Conservation (phyloP, 2,797 vertebrate genomes). For the Chromobotia macracanthus region DNA sequence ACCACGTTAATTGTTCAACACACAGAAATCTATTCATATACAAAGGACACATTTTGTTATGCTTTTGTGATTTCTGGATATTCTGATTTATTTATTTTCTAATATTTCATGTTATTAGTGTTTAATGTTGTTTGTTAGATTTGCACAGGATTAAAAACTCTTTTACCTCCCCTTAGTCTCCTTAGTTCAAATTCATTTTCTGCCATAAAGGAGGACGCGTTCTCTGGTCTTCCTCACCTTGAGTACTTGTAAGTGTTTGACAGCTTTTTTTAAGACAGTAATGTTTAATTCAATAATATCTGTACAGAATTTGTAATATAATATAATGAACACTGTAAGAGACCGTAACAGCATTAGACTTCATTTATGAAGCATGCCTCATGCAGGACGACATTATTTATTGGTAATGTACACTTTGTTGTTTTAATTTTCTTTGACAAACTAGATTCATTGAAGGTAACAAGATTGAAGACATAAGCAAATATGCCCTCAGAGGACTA, state of each 20-base stretch:
- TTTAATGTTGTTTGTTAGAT: no score
- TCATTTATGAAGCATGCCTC: no score
- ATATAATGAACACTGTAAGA: background rate
- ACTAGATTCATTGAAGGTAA: conserved; percentile 96
- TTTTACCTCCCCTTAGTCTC: conserved; percentile 75
- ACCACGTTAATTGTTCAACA: background rate
- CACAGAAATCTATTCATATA: background rate
- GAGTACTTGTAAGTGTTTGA: conserved; percentile 92
- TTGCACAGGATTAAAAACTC: no score
- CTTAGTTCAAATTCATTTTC: conserved; percentile 95
- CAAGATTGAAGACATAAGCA: conserved; percentile 91
- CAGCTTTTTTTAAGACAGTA: background rate
- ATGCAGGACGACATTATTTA: no score
- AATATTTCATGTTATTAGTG: no score
- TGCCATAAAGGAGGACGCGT: conserved; percentile 91
- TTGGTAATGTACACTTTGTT: background rate
- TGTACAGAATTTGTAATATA: background rate
- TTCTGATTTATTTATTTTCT: no score
- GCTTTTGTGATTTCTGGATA: background rate
- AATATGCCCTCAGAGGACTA: conserved; percentile 91
- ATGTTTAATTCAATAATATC: background rate
- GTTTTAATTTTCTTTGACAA: conserved; percentile 12
- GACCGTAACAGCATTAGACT: no score
- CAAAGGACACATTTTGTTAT: background rate
- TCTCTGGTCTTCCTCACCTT: conserved; percentile 92